A percentile compares a stretch with the other conserved stretches of the same genome.
phyloP scores from a whole-genome alignment of 2,797 vertebrate genomes.

The Rhyacichthys aspro region DNA sequence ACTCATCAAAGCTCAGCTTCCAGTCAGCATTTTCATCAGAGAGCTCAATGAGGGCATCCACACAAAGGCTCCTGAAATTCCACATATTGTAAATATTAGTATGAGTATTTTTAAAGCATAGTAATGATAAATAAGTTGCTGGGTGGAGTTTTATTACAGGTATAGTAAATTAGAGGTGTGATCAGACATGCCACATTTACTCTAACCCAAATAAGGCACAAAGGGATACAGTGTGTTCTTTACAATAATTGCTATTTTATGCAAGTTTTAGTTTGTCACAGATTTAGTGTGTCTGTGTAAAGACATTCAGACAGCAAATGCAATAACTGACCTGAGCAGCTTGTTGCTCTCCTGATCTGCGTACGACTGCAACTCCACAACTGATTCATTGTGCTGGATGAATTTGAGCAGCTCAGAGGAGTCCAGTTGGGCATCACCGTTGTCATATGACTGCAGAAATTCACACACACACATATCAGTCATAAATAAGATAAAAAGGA shows the following conservation, averaged over 20 bases:
- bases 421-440: conserved; percentile 92
- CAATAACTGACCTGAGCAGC: conserved; percentile 86
- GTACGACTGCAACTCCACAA: conserved; percentile 91
- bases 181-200: conserved; percentile 26
- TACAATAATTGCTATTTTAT: conserved; percentile 47
- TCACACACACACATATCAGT: not conserved
- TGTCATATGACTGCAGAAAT: conserved; percentile 86
- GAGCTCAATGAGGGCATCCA: conserved; percentile 96
- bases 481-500: not conserved
- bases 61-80: conserved; percentile 90
- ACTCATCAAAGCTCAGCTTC: conserved; percentile 98
- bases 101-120: not conserved
- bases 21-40: conserved; percentile 99
- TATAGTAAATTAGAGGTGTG: too few relatives aligned
- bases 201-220: conserved; percentile 31
- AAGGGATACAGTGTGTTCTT: conserved; percentile 10
- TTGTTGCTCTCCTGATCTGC: conserved; percentile 94
- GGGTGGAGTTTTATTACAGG: too few relatives aligned
- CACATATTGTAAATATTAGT: conserved; percentile 16
- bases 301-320: not conserved
- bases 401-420: conserved; percentile 95
- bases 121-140: not conserved
- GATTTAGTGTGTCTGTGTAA: not conserved
- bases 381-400: conserved; percentile 94
- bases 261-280: too few relatives aligned